Conservation (phyloP, 2,113 vertebrate genomes). For the Saccopteryx leptura region DNA sequence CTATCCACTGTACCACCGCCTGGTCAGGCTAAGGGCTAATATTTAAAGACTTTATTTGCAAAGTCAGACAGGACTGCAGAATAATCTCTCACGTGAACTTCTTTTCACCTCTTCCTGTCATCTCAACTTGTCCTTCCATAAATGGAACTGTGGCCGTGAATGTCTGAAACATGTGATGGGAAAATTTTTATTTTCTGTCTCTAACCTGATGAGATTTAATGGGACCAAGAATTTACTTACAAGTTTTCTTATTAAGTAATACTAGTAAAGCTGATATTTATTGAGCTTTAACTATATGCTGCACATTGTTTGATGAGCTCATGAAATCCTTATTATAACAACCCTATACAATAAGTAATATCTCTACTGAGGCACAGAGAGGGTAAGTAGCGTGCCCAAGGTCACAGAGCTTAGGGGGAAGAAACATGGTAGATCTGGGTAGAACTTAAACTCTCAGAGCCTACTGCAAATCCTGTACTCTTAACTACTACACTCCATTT, state of each 20-base stretch:
- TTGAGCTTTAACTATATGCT: not conserved
- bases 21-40: not conserved
- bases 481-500: not conserved
- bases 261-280: not conserved
- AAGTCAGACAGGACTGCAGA: not conserved
- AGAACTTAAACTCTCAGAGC: not conserved
- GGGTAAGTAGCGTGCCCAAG: not conserved
- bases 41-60: constrained; percentile 6
- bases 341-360: not conserved
- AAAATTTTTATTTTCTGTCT: constrained; percentile 34
- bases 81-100: not conserved
- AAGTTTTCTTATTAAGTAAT: not conserved
- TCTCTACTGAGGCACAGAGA: not conserved
- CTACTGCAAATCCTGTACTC: not conserved
- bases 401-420: not conserved
- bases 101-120: not conserved
- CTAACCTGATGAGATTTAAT: not conserved
- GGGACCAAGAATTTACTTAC: not conserved
- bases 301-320: not conserved
- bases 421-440: not conserved
- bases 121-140: not conserved
- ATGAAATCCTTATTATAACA: not conserved
- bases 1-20: too few species aligned
- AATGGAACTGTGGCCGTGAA: not conserved
- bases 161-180: not conserved